These are phyloP conservation scores for Tachina fera DNA, from an alignment of 2,888 invertebrate genomes.

Conservation along the genomic window DNA sequence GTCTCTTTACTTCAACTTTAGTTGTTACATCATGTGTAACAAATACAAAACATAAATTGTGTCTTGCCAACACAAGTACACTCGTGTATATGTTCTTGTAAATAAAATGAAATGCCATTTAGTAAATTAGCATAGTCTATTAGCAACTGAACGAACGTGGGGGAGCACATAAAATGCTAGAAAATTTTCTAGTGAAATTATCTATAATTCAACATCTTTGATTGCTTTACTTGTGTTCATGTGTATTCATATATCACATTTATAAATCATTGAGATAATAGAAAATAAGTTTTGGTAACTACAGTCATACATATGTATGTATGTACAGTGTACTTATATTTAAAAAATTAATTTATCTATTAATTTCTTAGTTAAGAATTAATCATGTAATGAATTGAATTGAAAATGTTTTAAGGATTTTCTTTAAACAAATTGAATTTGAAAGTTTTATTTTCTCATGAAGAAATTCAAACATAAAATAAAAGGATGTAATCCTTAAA, in stretches of 20 bases:
- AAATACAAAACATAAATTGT: constrained; percentile 33
- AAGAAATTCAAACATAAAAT: no score
- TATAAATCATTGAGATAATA: no score
- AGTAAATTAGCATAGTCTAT: constrained; percentile 54
- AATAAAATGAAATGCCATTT: constrained; percentile 1
- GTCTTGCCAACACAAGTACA: background rate
- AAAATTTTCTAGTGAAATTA: background rate
- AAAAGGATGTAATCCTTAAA: no score
- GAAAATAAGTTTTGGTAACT: no score
- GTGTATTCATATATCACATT: background rate
- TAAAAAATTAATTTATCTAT: no score
- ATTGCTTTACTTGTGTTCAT: background rate
- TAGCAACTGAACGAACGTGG: background rate
- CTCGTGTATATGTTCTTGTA: background rate
- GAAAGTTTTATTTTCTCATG: no score
- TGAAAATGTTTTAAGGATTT: no score
- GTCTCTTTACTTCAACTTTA: constrained; percentile 54
- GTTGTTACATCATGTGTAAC: constrained; percentile 53
- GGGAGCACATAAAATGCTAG: background rate
- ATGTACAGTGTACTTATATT: no score
- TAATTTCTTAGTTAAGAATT: no score
- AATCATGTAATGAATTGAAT: no score
- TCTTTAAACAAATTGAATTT: no score
- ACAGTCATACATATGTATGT: no score
- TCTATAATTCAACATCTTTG: constrained; percentile 7